Evolutionary conservation across 2,797 vertebrate species (phyloP).

Genomic region (Threskiornis aethiopicus): DNA sequence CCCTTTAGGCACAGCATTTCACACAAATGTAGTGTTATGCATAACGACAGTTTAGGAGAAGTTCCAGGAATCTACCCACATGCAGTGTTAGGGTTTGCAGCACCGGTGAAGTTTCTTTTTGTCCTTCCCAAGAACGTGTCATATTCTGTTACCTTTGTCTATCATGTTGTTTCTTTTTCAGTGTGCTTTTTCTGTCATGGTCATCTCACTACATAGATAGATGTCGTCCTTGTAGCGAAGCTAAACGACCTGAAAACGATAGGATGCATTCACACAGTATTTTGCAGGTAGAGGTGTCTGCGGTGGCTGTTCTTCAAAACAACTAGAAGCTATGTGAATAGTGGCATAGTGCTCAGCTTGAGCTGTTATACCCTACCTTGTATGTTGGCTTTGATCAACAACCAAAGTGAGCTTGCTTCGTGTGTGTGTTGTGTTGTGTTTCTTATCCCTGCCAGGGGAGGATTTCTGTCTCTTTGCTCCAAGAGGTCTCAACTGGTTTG

Average conservation of each 20-base stretch:
- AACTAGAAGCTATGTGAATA: background rate
- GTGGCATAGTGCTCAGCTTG: background rate
- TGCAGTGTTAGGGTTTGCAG: background rate
- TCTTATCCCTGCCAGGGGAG: background rate
- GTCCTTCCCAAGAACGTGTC: background rate
- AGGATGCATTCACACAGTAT: background rate
- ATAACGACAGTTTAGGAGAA: background rate
- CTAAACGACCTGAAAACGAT: rapidly evolving
- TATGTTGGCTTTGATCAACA: background rate
- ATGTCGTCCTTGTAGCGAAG: background rate
- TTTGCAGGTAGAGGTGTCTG: background rate
- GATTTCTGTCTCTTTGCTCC: background rate
- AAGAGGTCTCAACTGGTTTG: background rate
- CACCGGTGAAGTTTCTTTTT: background rate
- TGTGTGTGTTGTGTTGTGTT: background rate
- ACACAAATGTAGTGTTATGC: background rate
- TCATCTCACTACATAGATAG: background rate
- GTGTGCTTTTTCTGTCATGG: background rate
- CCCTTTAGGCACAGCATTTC: background rate
- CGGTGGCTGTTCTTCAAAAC: background rate
- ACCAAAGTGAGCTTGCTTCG: background rate
- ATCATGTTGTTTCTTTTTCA: background rate
- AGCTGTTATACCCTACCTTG: background rate
- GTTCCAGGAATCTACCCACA: background rate
- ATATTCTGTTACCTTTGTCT: background rate